phyloP scores from a whole-genome alignment of 1,140 invertebrate genomes.

The Cepaea nemoralis region DNA sequence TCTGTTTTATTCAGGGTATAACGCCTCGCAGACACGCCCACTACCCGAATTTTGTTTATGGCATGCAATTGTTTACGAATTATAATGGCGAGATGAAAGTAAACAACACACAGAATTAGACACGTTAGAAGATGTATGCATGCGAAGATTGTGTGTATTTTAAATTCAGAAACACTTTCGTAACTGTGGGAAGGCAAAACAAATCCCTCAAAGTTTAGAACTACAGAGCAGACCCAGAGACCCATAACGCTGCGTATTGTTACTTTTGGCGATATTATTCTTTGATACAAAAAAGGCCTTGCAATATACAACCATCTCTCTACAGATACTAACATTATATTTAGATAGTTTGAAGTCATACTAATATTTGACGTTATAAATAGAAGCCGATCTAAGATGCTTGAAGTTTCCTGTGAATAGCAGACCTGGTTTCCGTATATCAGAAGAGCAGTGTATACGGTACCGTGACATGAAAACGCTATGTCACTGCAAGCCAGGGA shows the following conservation, averaged over 20 bases:
- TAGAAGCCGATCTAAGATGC: background rate
- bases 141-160: background rate
- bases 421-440: background rate
- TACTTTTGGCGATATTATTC: background rate
- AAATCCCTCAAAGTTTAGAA: background rate
- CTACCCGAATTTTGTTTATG: background rate
- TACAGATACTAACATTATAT: background rate
- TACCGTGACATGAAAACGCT: background rate
- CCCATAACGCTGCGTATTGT: background rate
- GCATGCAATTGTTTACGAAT: background rate
- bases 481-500: background rate
- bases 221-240: background rate
- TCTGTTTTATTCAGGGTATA: too few relatives aligned
- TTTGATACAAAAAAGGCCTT: background rate
- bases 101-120: background rate
- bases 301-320: conserved; percentile 4
- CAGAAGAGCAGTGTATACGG: background rate
- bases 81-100: background rate
- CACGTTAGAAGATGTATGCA: background rate
- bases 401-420: background rate
- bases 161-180: background rate
- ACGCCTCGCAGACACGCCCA: background rate
- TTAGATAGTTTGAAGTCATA: background rate
- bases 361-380: background rate
- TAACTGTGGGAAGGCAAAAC: background rate